Evolutionary conservation across 2,888 invertebrate genomes (phyloP), one percentile per base, ranked within the genome.

Genomic region (Linyphia triangularis): DNA sequence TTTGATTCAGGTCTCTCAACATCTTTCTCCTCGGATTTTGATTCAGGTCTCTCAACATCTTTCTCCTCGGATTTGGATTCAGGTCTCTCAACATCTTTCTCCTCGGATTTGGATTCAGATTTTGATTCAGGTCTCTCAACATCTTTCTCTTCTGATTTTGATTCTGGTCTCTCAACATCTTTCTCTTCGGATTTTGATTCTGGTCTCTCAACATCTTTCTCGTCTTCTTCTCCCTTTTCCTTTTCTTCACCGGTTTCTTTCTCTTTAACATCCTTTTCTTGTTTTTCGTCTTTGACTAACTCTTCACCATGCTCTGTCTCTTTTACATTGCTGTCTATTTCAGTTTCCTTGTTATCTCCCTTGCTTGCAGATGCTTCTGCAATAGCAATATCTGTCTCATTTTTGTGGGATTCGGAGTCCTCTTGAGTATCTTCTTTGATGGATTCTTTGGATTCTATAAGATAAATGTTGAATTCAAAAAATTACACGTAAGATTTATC

Each of bases 181-280:
- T 77, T 75, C 37, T 85, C 67, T 67, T 72, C 57, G 10, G 61
- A 19, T 40, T 85, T 30, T 16, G 77, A 16, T 2, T 78, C 37
- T n/a, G 33, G 69, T 28, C 24, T 43, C 37, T 77, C 63, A 9
- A 28, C 61, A 43, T 77, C 85, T 59, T 77, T 75, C 43, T 73
- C 84, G 26, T 84, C 84, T 33, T 43, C 75, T 65, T 61, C 77
- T 22, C 75, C 84, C 24, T 77, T 77, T 30, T 85, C 85, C 43
- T 67, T 69, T 9, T 40, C n/a, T 3, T 59, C 75, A 13, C 13
- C 28, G 2, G 33, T 28, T 6, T 59, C 24, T n/a, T 28, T 40
- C 30, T 40, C 28, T 82, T 82, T 40, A 24, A 3, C 22, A 22
- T 69, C 33, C 2, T 26, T 6, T 19, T 79, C 67, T 16, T 26